These are phyloP conservation scores for Callaeas wilsoni DNA, from an alignment of 2,113 vertebrate species.

Conservation along the genomic window DNA sequence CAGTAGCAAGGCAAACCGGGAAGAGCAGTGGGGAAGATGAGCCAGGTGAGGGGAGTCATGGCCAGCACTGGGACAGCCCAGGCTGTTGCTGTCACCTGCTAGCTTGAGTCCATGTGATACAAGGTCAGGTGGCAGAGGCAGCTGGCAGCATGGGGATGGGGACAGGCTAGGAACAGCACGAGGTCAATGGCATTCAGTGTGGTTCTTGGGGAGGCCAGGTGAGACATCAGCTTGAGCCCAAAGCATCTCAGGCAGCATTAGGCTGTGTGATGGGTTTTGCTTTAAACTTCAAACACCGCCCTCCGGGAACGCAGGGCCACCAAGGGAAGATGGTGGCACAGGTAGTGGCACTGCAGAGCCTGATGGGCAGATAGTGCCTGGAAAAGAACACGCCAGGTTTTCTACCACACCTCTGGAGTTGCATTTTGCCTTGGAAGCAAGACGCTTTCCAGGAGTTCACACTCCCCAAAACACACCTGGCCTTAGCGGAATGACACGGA, in stretches of 20 bases:
- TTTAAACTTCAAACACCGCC: not conserved
- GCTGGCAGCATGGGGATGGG: not conserved
- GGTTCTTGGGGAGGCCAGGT: not conserved
- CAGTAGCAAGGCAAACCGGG: fast-evolving
- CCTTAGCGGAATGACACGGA: fast-evolving
- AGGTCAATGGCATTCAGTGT: fast-evolving
- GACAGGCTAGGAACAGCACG: fast-evolving
- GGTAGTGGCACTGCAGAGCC: not conserved
- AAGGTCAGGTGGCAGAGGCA: not conserved
- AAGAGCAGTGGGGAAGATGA: not conserved
- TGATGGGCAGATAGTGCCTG: not conserved
- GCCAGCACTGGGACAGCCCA: not conserved
- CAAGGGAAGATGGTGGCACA: not conserved
- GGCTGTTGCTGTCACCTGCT: not conserved
- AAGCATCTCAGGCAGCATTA: not conserved
- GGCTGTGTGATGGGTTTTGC: not conserved
- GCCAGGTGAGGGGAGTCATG: not conserved
- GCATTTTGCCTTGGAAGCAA: not conserved
- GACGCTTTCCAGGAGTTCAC: not conserved
- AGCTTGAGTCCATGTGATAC: not conserved
- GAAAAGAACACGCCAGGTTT: not conserved
- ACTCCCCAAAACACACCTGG: not conserved
- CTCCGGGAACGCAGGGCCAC: not conserved
- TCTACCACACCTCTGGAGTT: not conserved
- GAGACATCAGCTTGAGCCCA: not conserved